Percentiles rank a stretch among this genome's conserved stretches.
phyloP scores from a whole-genome alignment of 2,113 vertebrate genomes.

The Sturnira hondurensis region DNA sequence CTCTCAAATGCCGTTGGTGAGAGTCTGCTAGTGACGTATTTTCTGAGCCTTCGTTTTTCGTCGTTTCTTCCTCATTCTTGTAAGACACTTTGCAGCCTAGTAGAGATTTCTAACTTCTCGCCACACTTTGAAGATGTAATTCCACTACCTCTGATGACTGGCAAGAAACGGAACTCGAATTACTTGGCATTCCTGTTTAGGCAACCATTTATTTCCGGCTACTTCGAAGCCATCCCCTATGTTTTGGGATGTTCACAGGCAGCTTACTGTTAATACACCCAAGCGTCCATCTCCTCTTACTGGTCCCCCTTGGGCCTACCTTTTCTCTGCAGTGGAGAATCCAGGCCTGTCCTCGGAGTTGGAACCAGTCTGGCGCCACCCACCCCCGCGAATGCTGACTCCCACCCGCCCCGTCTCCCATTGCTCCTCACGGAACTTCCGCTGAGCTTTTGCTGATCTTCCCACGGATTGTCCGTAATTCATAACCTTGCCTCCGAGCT shows the following conservation, averaged over 20 bases:
- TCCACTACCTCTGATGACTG: background rate
- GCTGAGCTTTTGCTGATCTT: background rate
- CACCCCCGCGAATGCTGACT: background rate
- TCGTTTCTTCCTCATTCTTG: background rate
- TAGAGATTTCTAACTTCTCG: background rate
- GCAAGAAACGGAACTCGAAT: background rate
- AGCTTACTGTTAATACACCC: background rate
- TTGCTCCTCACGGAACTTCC: accelerated
- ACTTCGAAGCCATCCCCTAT: background rate
- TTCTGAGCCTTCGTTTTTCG: background rate
- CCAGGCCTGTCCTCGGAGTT: background rate
- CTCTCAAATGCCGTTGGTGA: background rate
- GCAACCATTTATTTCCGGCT: background rate
- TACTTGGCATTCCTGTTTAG: background rate
- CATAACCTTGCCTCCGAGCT: background rate
- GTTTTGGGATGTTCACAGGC: background rate
- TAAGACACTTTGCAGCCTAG: background rate
- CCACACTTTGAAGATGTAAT: background rate
- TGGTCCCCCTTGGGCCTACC: background rate
- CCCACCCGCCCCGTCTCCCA: accelerated
- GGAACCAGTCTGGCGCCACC: too few relatives aligned
- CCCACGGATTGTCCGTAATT: accelerated
- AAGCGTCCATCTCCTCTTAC: background rate
- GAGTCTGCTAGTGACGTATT: background rate
- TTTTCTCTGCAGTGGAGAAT: background rate